Base-by-base conservation (phyloP, 2,888 invertebrate genomes). In the Malthinus seriepunctatus region DNA sequence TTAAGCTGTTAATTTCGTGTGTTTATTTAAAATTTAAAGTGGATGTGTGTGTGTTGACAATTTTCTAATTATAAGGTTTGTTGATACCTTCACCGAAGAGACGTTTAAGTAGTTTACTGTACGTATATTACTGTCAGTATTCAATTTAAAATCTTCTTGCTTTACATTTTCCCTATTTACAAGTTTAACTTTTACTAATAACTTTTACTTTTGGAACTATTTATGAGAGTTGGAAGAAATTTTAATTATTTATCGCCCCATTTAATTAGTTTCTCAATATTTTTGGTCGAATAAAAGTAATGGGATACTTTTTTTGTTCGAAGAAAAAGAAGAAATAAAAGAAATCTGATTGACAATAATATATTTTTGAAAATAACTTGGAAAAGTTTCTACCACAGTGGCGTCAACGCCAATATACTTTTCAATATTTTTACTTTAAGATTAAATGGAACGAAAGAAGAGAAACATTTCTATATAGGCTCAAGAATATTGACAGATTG, bases 341-440 rank as follows among this genome's bases (percentile, higher is more conserved):
- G 35, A 52, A 52, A 52, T 46, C 45, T 32, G 32, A 52, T 45
- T 52, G 52, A 52, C 52, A 52, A 45, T 32, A 44, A 46, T 45
- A 37, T 52, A 45, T 52, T 45, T 45, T 42, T 42, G 39, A 42
- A 23, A 15, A 42, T 42, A 42, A 42, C 11, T 42, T 42, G 39
- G 31, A 46, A 52, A 52, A 52, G 52, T 52, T 52, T 45, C 14
- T 37, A 10, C 35, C 35, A 35, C 37, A 23, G 10, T 31, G 52
- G 52, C 52, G 52, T 45, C 52, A 34, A 34, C 52, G 12, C 46
- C 52, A 52, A 46, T 52, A 52, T 45, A 52, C 46, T 52, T 51
- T 45, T 37, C 51, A 34, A 45, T 38, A 38, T 52, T 51, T 51
- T 44, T 52, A 37, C 52, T 42, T 42, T 42, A 42, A 46, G 52